Evolutionary conservation across 1,140 invertebrate genomes (phyloP).

Genomic region (Gonatopus flavifemur): DNA sequence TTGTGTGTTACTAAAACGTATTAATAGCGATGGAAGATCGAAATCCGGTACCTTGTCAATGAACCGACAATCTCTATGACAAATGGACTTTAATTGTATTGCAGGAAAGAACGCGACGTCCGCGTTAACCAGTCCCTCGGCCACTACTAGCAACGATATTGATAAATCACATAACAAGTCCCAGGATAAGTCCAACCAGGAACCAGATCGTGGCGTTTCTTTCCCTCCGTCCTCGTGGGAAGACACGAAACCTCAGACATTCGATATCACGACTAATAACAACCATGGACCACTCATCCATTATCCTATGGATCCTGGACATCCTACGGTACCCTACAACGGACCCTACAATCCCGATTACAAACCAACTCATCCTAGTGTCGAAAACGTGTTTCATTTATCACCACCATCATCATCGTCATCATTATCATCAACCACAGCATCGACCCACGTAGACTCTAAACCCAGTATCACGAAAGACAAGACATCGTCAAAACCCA

Average conservation of each 20-base stretch:
- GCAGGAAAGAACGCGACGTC: constrained; percentile 50
- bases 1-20: too few relatives aligned
- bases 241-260: constrained; percentile 18
- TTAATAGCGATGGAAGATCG: too few relatives aligned
- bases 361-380: constrained; percentile 41
- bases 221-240: constrained; percentile 11
- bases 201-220: constrained; percentile 24
- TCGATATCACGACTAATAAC: constrained; percentile 4
- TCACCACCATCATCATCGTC: too few relatives aligned
- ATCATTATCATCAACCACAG: too few relatives aligned
- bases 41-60: background rate
- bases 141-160: constrained; percentile 31
- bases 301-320: constrained; percentile 52
- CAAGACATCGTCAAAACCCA: constrained; percentile 34
- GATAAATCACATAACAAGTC: constrained; percentile 38
- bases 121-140: constrained; percentile 38
- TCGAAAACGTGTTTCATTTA: constrained; percentile 49
- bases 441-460: constrained; percentile 26
- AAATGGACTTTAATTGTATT: constrained; percentile 52
- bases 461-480: constrained; percentile 38
- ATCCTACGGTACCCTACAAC: constrained; percentile 48
- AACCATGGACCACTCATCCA: constrained; percentile 35
- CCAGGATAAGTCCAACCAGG: constrained; percentile 28
- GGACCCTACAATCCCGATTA: constrained; percentile 57
- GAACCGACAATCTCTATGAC: constrained; percentile 33